Conservation (phyloP, 2,113 vertebrate species). For the Pygoscelis antarcticus region DNA sequence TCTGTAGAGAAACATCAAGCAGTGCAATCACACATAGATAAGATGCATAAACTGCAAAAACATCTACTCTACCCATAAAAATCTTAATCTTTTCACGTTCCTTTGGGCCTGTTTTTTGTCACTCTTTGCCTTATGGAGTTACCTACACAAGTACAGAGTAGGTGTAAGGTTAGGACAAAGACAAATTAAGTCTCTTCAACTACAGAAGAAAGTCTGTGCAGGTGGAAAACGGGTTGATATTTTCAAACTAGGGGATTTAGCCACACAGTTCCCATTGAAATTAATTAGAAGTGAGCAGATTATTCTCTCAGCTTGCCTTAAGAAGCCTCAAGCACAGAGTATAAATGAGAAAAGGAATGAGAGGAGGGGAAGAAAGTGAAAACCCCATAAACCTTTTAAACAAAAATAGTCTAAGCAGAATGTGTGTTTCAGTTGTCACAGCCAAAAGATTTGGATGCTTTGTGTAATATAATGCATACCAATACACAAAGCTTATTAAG, state of each 20-base stretch:
- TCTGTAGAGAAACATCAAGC: neutral
- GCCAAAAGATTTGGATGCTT: neutral
- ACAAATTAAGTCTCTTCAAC: neutral
- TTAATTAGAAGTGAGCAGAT: constrained; percentile 30
- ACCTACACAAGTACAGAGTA: neutral
- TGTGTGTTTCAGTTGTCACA: neutral
- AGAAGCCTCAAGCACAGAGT: neutral
- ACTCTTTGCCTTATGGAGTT: neutral
- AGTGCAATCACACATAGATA: neutral
- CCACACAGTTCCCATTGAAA: neutral
- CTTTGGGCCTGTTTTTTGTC: neutral
- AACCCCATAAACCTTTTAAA: neutral
- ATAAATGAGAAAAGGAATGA: neutral
- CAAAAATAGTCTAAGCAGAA: neutral
- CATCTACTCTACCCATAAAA: neutral
- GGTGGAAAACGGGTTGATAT: neutral
- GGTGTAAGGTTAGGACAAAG: neutral
- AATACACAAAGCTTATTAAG: neutral
- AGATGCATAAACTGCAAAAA: neutral
- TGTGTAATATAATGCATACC: neutral
- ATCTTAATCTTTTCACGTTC: neutral
- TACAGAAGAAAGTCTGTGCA: neutral
- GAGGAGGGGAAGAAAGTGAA: neutral
- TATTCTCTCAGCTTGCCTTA: constrained; percentile 25
- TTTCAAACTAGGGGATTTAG: constrained; percentile 12